Base-by-base conservation (phyloP, 2,113 vertebrate genomes). In the Rhodinocichla rosea region DNA sequence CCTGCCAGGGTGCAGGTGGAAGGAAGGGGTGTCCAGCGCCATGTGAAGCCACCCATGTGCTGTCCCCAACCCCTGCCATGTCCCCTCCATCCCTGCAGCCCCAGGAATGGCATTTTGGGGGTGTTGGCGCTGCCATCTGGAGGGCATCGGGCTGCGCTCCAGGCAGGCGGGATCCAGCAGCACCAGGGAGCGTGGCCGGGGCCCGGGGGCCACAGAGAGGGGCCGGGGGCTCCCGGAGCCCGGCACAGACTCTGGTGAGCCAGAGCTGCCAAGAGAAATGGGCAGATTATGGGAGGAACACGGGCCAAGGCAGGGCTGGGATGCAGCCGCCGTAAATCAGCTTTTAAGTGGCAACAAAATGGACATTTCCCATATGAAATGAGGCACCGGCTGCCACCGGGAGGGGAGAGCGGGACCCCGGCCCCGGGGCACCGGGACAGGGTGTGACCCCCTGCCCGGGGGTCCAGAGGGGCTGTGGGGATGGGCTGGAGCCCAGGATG, bases 291-390 rank as follows among this genome's bases (percentile, higher is more conserved):
- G 89, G 97, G 95, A 98, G 94, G 97, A 97, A 98, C 44, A 56
- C 96, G 93, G 98, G 97, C 97, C 97, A 97, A 97, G 95, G 96
- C 94, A 90, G 93, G 67, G 69, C 97, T 96, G 97, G 95, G 85
- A 96, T 93, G 92, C 52, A 89, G 96, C 80, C 90, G 96, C 97
- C 92, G 97, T 97, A 97, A 98, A 98, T 98, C 98, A 98, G 97
- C 96, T 97, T 98, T 97, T 97, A 98, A 98, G 97, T 97, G 96
- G 97, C 96, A 97, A 97, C 95, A 96, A 97, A 97, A 97, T 96
- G 97, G 97, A 97, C 96, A 96, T 97, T 97, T 97, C 98, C 98
- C 97, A 96, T 96, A 93, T 97, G 97, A 98, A 95, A 95, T 87
- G 78, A 91, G 89, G 86, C 94, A 89, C 95, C 60, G 93, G 92